Conservation (phyloP, 2,888 invertebrate species). For the Alitta virens region DNA sequence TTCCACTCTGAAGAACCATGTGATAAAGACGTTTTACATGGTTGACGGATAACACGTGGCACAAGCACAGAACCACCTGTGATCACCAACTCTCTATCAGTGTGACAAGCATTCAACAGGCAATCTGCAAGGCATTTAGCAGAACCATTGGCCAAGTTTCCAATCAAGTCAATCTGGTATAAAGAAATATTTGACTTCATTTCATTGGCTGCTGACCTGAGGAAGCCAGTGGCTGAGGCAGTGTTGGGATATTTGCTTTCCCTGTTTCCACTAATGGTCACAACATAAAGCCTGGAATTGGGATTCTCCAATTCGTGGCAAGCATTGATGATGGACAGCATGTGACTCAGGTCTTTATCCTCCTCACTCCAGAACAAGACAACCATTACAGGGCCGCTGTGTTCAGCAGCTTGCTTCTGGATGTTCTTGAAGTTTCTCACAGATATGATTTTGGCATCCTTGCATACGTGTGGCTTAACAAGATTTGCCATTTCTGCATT, state of each 20-base stretch:
- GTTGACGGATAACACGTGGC: neutral
- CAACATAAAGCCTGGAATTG: neutral
- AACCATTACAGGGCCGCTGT: neutral
- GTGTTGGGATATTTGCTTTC: neutral
- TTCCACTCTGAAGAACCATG: neutral
- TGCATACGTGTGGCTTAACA: neutral
- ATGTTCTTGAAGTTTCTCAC: neutral
- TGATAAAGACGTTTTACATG: neutral
- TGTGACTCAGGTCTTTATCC: neutral
- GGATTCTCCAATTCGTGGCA: slow-evolving; percentile 1
- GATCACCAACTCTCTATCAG: neutral
- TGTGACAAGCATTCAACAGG: neutral
- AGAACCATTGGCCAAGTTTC: neutral
- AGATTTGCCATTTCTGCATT: neutral
- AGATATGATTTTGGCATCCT: neutral
- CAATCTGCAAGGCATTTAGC: neutral
- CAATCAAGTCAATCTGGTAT: neutral
- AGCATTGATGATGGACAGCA: neutral
- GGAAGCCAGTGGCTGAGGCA: neutral
- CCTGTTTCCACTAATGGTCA: neutral
- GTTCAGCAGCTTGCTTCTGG: neutral
- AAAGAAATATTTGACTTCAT: slow-evolving; percentile 3
- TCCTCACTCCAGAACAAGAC: slow-evolving; percentile 7
- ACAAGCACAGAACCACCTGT: neutral
- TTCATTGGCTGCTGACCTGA: slow-evolving; percentile 8